Evolutionary conservation across 2,888 invertebrate genomes (phyloP), one percentile per base, ranked within the genome.

Genomic region (Rhorus exstirpatorius): DNA sequence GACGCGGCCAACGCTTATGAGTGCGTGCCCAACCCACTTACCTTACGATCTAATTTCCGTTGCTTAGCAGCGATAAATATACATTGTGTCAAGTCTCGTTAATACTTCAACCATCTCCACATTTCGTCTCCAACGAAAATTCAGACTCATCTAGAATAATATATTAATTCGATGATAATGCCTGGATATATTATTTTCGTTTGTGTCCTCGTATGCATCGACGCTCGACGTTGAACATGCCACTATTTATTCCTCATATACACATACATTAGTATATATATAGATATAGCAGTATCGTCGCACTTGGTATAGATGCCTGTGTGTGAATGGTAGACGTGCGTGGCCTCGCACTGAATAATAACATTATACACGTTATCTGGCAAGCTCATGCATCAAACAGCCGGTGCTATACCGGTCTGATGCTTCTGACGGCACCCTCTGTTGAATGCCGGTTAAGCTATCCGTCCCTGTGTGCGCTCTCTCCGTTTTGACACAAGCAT

Each of bases 291-390:
- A 68, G 55, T 63, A 35, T 44, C 12, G 19, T 12, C 24, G n/a
- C 41, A 46, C 65, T 21, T 41, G 24, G 44, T 41, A 63, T 49
- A 58, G 53, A 19, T 26, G 49, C 31, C n/a, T 31, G 49, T 61
- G 31, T 61, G 44, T 60, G 65, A 51, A 55, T 70, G n/a, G 68
- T 70, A 58, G 49, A 68, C 67, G 72, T 76, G 83, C 84, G 84
- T 80, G 81, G 83, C 71, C 83, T 67, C 79, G 85, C 83, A 84
- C 83, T 71, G 85, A 87, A 86, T 86, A 88, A 88, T 87, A 87
- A 88, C 89, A 85, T 89, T 86, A 86, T 86, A 84, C 86, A 31
- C 82, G 90, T 89, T 89, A 89, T 89, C 87, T 85, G 84, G 83
- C 86, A 83, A 86, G 85, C 84, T 87, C 89, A 85, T 88, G 88